A percentile compares a stretch with the other conserved stretches of the same genome.
Conservation (phyloP, 2,113 vertebrate genomes). For the Rallus limicola region DNA sequence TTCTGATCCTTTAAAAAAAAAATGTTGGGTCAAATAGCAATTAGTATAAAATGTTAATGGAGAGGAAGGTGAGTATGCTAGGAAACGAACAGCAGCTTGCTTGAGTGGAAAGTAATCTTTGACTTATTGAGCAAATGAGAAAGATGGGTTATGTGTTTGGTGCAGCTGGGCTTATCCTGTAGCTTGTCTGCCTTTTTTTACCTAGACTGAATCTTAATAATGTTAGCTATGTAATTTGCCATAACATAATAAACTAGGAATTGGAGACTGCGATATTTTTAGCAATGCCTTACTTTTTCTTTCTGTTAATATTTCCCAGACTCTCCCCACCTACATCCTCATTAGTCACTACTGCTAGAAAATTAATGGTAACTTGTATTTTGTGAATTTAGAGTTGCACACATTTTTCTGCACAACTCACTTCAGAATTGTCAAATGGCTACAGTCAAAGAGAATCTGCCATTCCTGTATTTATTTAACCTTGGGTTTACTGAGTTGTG, state of each 20-base stretch:
- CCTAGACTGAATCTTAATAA: background rate
- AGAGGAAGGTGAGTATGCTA: background rate
- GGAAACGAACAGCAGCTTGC: background rate
- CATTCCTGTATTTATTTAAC: conserved; percentile 1
- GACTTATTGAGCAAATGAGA: background rate
- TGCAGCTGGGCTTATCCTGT: background rate
- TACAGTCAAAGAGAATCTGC: background rate
- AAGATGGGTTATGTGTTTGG: background rate
- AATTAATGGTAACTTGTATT: background rate
- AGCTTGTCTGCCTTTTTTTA: background rate
- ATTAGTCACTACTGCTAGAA: background rate
- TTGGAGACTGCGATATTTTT: background rate
- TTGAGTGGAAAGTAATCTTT: background rate
- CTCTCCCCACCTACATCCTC: background rate
- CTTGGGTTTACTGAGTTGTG: background rate
- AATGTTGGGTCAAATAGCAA: background rate
- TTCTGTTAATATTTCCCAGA: background rate
- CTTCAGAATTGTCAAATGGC: background rate
- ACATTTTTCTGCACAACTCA: background rate
- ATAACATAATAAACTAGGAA: background rate
- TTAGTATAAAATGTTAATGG: background rate
- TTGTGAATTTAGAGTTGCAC: background rate
- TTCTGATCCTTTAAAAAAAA: background rate
- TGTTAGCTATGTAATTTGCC: background rate
- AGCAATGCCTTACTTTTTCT: background rate